Evolutionary conservation across 2,888 invertebrate genomes (phyloP).

Genomic region (Orchesellides sinensis): DNA sequence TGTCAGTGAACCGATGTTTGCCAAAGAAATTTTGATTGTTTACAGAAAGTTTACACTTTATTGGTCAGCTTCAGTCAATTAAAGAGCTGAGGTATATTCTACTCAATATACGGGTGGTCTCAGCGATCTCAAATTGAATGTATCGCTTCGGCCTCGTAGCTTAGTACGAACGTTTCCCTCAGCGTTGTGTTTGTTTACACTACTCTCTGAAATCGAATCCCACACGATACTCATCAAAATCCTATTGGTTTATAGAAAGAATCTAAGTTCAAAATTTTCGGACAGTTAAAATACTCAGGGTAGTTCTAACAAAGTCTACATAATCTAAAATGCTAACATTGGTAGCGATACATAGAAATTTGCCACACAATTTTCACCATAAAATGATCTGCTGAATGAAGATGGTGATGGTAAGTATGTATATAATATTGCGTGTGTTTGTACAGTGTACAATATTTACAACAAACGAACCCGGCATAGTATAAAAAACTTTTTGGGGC

Average conservation of each 20-base stretch:
- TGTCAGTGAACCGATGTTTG: no score
- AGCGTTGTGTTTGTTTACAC: no score
- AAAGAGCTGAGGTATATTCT: no score
- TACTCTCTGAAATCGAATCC: no score
- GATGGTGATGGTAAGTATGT: constrained; percentile 9
- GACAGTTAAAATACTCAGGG: constrained; percentile 1
- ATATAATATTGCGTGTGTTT: not conserved
- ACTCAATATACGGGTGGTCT: no score
- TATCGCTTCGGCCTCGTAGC: no score
- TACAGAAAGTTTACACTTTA: constrained; percentile 10
- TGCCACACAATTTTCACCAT: not conserved
- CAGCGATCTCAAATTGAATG: no score
- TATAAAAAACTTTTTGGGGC: not conserved
- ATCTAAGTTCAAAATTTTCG: constrained; percentile 36
- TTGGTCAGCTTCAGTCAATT: constrained; percentile 51
- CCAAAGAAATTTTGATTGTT: not conserved
- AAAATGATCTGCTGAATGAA: constrained; percentile 3
- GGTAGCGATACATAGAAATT: not conserved
- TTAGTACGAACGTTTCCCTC: no score
- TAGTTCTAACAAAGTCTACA: constrained; percentile 13
- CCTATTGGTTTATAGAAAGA: no score
- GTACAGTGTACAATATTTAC: no score
- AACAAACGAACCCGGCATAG: no score
- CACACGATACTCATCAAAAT: no score
- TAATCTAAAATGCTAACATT: constrained; percentile 41